A percentile compares a stretch with the other conserved stretches of the same genome.
Evolutionary conservation across 2,888 invertebrate genomes (phyloP).

Genomic region (Elysia crispata): DNA sequence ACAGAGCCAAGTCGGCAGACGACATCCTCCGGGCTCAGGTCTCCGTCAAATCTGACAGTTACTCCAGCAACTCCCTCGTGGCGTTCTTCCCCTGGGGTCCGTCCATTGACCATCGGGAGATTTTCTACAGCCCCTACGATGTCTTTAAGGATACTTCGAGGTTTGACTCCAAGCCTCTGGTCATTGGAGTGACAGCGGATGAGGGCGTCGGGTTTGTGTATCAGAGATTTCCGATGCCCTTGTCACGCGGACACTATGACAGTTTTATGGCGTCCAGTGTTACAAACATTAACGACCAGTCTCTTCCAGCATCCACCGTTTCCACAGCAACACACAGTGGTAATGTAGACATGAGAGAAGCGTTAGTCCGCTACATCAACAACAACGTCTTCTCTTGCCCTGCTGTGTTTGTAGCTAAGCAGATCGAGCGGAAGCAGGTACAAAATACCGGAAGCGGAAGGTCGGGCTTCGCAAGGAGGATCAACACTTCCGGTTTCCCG

Average conservation of each 20-base stretch:
- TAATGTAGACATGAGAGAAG: slow-evolving; percentile 4
- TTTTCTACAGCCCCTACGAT: slow-evolving; percentile 31
- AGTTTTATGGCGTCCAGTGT: slow-evolving; percentile 1
- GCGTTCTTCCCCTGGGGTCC: slow-evolving; percentile 63
- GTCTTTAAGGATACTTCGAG: slow-evolving; percentile 6
- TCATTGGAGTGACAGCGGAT: slow-evolving; percentile 58
- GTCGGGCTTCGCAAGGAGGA: background rate
- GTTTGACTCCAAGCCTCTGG: slow-evolving; percentile 54
- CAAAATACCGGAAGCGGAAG: background rate
- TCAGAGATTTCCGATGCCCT: slow-evolving; percentile 45
- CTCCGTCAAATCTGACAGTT: slow-evolving; percentile 33
- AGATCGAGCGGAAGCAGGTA: slow-evolving; percentile 27
- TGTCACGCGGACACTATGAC: slow-evolving; percentile 30
- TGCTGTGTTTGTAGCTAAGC: slow-evolving; percentile 47
- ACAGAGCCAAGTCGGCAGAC: slow-evolving; percentile 50
- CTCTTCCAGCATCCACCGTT: background rate
- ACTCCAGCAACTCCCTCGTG: slow-evolving; percentile 52
- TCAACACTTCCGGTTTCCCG: background rate
- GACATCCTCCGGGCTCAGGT: slow-evolving; percentile 58
- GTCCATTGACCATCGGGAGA: slow-evolving; percentile 53
- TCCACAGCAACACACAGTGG: background rate
- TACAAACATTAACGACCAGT: too few relatives aligned
- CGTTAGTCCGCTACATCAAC: slow-evolving; percentile 32
- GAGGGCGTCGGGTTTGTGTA: slow-evolving; percentile 59
- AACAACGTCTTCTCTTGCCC: slow-evolving; percentile 59